Evolutionary conservation across 2,113 vertebrate species (phyloP), one percentile per base, ranked within the genome.

Genomic region (Cyphomyrus plagiostoma): DNA sequence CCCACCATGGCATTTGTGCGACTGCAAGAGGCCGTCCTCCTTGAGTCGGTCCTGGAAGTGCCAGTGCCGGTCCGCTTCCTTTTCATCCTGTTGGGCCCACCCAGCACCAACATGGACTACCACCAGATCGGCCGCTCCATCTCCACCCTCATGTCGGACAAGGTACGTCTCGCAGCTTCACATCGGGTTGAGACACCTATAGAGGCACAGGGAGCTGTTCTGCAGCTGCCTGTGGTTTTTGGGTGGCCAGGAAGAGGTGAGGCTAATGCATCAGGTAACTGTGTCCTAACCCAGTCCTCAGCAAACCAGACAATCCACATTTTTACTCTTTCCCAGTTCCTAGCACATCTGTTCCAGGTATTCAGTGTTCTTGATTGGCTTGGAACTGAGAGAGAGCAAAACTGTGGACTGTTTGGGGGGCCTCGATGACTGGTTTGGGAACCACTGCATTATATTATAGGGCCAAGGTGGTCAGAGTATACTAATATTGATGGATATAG

Each of bases 81-180:
- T 89, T 99, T 99, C 0, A 96, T 99, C 90, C 94, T 99, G 86
- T 96, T 99, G 92, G 98, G 98, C 9, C 98, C 98, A 0, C 95
- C 97, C 92, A 97, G 96, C 52, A 96, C 96, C 90, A 97, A 96
- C 96, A 97, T 99, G 97, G 98, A 99, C 94, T 99, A 99, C 92
- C 98, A 99, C 0, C 98, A 99, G 95, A 99, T 99, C 0, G 98
- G 98, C 84, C 98, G 98, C 90, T 99, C 98, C 93, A 99, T 99
- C 94, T 99, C 98, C 91, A 99, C 98, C 0, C 97, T 99, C 91
- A 99, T 99, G 98, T 99, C 98, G 0, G 98, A 99, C 95, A 99
- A 99, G 97, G 98, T 99, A 87, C 90, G 94, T 0, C 0, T 21
- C 9, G 10, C 70, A n/a, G 15, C 0, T 13, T 17, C n/a, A 11